Evolutionary conservation across 2,888 invertebrate species (phyloP).

Genomic region (Troides helena): DNA sequence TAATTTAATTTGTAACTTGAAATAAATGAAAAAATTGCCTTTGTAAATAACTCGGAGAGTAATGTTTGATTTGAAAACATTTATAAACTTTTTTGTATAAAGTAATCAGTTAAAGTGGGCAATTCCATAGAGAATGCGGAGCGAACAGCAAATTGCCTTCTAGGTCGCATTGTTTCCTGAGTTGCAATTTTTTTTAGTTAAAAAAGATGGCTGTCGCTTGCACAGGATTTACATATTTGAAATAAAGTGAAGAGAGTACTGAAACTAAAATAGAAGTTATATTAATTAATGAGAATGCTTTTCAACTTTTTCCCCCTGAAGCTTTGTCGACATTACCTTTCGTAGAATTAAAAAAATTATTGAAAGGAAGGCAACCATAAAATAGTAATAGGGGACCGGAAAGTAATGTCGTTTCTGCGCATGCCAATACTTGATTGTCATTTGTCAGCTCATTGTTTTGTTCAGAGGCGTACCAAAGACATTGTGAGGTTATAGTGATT

Average conservation of each 20-base stretch:
- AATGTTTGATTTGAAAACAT: not conserved
- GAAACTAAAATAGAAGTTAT: conserved; percentile 18
- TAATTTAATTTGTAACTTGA: not conserved
- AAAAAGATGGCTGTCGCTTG: conserved; percentile 5
- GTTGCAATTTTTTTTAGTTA: conserved; percentile 23
- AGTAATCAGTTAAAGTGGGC: not conserved
- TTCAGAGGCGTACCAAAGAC: too few species aligned
- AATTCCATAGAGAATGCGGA: conserved; percentile 14
- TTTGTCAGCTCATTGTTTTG: too few species aligned
- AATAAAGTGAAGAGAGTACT: conserved; percentile 18
- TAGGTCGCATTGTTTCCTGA: conserved; percentile 19
- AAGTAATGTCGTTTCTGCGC: too few species aligned
- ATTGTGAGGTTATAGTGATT: too few species aligned
- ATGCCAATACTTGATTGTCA: too few species aligned
- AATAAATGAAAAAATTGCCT: not conserved
- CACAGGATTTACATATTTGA: conserved; percentile 30
- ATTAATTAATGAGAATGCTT: conserved; percentile 23
- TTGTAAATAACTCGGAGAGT: not conserved
- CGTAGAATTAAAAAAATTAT: not conserved
- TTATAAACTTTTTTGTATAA: not conserved
- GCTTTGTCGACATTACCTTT: not conserved
- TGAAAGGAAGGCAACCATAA: not conserved
- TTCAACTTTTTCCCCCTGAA: not conserved
- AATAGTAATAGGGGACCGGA: too few species aligned
- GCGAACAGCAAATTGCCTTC: conserved; percentile 16